Evolutionary conservation across 1,140 invertebrate genomes (phyloP).

Genomic region (Chlorops oryzae): DNA sequence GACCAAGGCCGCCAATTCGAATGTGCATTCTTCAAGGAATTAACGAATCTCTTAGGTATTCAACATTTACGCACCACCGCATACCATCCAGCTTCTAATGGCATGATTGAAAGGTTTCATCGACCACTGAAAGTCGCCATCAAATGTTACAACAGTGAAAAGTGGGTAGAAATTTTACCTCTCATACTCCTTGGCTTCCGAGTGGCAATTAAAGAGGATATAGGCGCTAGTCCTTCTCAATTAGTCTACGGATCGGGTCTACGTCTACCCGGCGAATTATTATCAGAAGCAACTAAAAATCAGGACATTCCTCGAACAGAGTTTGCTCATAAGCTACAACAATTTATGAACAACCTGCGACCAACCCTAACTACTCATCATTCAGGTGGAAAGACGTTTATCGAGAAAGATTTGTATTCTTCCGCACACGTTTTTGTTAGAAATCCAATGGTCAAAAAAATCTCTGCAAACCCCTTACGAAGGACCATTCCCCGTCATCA

Average conservation of each 20-base stretch:
- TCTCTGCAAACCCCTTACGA: too few relatives aligned
- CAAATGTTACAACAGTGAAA: constrained; percentile 10
- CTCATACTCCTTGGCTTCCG: constrained; percentile 27
- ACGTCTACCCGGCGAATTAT: constrained; percentile 41
- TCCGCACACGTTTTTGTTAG: too few relatives aligned
- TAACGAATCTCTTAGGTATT: constrained; percentile 24
- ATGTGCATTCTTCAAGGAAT: constrained; percentile 26
- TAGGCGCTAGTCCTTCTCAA: constrained; percentile 9
- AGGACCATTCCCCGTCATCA: too few relatives aligned
- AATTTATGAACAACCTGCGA: constrained; percentile 14
- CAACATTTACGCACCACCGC: constrained; percentile 35
- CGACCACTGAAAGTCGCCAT: constrained; percentile 46
- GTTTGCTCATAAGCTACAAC: constrained; percentile 20
- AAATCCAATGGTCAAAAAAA: too few relatives aligned
- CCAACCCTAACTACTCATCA: constrained; percentile 19
- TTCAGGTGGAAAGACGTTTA: too few relatives aligned
- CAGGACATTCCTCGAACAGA: neutral
- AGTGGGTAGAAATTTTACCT: constrained; percentile 22
- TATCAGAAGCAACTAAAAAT: constrained; percentile 17
- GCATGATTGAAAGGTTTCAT: constrained; percentile 47
- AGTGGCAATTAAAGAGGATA: constrained; percentile 13
- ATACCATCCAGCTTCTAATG: constrained; percentile 44
- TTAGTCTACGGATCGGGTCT: constrained; percentile 25
- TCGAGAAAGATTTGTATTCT: too few relatives aligned
- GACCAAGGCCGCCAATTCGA: constrained; percentile 46